Evolutionary conservation across 1,140 invertebrate species (phyloP), one percentile per base, ranked within the genome.

Genomic region (Planococcus citri): DNA sequence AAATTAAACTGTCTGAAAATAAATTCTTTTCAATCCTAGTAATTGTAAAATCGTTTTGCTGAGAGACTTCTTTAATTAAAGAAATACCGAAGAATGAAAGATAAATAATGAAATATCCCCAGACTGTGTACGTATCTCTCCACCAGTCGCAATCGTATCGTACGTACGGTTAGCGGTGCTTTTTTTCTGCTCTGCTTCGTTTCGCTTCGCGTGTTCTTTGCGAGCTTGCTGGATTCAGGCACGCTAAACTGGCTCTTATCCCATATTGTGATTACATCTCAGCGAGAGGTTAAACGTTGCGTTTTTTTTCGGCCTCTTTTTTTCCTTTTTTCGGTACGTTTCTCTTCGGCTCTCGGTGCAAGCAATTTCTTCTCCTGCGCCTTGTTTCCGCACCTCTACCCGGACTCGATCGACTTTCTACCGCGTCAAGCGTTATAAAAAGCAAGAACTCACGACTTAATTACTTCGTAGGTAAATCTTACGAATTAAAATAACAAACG

Each of bases 1-100:
- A 64, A 64, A 64, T 64, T 64, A 64, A 64, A 64, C 60, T 64
- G 60, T 64, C 60, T 64, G 25, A 64, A 64, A 64, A 64, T 64
- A 64, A 64, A 64, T 64, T 64, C 60, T 64, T 64, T 64, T 64
- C 60, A 64, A 64, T 64, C 60, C 14, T 27, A 64, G 60, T 64
- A 64, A 64, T 64, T 64, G 60, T 64, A 64, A 64, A 64, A 64
- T 64, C 60, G 60, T 64, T 64, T 64, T 64, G 60, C 60, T 25
- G 60, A 64, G 60, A 64, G 60, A 64, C 60, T 64, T 64, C 60
- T 64, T 64, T 64, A 64, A 64, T 64, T 64, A 64, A 64, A 64
- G 60, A 64, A 64, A 64, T 64, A 64, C 60, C 60, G 60, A 64
- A 64, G 60, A 64, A 64, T 64, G 60, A 64, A 64, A 64, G 25